These are phyloP conservation scores for Tor tambroides DNA, from an alignment of 2,113 vertebrate genomes.

Conservation along the genomic window DNA sequence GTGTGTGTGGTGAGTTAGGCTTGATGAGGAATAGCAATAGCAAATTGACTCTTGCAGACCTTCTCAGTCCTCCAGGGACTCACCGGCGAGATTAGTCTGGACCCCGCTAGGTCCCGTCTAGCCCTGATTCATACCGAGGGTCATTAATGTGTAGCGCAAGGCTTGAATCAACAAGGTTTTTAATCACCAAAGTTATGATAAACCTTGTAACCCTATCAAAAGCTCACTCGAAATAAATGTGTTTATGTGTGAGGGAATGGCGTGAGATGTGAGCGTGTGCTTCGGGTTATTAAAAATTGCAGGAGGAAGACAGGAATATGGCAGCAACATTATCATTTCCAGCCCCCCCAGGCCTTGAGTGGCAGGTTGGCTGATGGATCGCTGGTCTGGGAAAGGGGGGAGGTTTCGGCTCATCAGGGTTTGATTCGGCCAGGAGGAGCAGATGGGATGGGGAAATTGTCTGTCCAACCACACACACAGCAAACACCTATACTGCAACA, in stretches of 20 bases:
- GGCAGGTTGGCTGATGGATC: slow-evolving; percentile 40
- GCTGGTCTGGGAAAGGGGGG: slow-evolving; percentile 21
- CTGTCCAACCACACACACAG: neutral
- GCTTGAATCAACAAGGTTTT: neutral
- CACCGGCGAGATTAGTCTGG: slow-evolving; percentile 37
- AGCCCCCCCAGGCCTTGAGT: slow-evolving; percentile 11
- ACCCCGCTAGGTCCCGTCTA: slow-evolving; percentile 3
- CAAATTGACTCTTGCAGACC: slow-evolving; percentile 55
- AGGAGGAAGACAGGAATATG: neutral
- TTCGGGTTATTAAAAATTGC: slow-evolving; percentile 23
- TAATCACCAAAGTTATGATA: slow-evolving; percentile 12
- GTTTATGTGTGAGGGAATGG: neutral
- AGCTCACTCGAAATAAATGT: neutral
- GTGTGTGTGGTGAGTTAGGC: slow-evolving; percentile 36
- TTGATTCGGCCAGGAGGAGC: slow-evolving; percentile 37
- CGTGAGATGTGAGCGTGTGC: neutral
- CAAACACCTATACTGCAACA: neutral
- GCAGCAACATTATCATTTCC: slow-evolving; percentile 15
- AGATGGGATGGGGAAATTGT: slow-evolving; percentile 41
- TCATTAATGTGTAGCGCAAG: neutral
- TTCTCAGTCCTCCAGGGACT: slow-evolving; percentile 42
- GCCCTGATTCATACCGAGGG: slow-evolving; percentile 12
- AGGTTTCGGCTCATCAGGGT: slow-evolving; percentile 38
- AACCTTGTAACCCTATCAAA: slow-evolving; percentile 31
- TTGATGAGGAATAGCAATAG: slow-evolving; percentile 51